These are phyloP conservation scores for Mormoops blainvillei DNA, from an alignment of 2,113 vertebrate genomes.

Conservation along the genomic window DNA sequence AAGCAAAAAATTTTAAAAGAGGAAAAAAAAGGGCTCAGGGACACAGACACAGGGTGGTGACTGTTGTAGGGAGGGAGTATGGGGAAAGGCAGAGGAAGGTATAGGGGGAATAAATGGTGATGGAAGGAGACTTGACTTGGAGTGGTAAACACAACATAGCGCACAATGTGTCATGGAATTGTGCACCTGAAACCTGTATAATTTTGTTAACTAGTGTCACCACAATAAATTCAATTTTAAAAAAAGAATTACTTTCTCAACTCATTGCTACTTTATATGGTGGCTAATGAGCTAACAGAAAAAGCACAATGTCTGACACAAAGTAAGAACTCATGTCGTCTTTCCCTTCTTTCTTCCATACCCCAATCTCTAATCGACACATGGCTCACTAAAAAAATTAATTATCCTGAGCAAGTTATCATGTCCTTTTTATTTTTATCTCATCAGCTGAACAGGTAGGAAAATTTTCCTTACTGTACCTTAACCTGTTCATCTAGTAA, in stretches of 20 bases:
- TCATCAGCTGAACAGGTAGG: neutral
- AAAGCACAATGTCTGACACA: conserved; percentile 22
- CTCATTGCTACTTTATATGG: neutral
- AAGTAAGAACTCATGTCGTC: neutral
- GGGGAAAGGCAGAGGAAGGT: neutral
- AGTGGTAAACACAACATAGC: neutral
- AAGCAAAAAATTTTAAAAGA: neutral
- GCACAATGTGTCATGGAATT: neutral
- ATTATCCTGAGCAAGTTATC: neutral
- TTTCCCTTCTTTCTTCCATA: neutral
- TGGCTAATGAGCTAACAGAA: neutral
- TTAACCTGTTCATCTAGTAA: neutral
- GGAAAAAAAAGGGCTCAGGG: neutral
- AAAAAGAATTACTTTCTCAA: neutral
- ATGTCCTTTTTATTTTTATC: neutral
- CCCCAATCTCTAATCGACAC: neutral
- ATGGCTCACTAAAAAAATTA: conserved; percentile 11
- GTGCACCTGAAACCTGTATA: neutral
- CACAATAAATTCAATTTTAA: neutral
- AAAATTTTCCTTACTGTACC: neutral
- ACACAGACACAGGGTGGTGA: neutral
- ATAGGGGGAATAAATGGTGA: neutral
- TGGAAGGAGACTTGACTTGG: neutral
- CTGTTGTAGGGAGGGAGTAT: neutral
- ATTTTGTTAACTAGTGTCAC: neutral